phyloP scores from a whole-genome alignment of 2,113 vertebrate species.

The Pelecanoides urinatrix region DNA sequence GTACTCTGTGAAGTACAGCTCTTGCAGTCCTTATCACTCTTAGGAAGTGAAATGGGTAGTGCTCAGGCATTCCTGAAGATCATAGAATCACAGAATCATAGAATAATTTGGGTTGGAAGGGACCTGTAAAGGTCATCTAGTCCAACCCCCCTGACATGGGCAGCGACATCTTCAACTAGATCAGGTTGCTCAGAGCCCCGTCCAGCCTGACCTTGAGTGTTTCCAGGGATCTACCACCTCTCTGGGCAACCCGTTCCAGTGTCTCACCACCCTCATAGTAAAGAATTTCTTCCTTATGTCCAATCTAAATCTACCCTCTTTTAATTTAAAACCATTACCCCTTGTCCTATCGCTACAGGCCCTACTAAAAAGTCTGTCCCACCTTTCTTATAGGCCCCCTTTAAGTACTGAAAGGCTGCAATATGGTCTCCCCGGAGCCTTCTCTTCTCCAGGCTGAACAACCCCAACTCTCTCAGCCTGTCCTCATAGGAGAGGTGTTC shows the following conservation, averaged over 20 bases:
- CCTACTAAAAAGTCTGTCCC: not conserved
- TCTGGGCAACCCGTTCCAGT: not conserved
- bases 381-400: not conserved
- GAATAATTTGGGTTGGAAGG: not conserved
- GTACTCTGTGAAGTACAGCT: not conserved
- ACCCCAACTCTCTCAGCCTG: not conserved
- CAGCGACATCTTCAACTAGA: not conserved
- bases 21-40: not conserved
- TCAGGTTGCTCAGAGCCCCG: not conserved
- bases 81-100: not conserved
- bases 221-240: not conserved
- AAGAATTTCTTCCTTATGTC: not conserved
- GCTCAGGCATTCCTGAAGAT: not conserved
- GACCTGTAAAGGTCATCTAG: not conserved
- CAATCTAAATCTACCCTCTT: not conserved
- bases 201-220: not conserved
- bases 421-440: not conserved
- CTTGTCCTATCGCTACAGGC: too few relatives aligned
- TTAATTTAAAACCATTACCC: not conserved
- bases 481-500: not conserved
- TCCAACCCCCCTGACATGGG: not conserved
- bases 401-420: too few relatives aligned
- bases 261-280: not conserved
- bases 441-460: not conserved
- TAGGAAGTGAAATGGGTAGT: not conserved